A percentile compares a stretch with the other conserved stretches of the same genome.
phyloP scores from a whole-genome alignment of 2,113 vertebrate genomes.

The Melanerpes formicivorus region DNA sequence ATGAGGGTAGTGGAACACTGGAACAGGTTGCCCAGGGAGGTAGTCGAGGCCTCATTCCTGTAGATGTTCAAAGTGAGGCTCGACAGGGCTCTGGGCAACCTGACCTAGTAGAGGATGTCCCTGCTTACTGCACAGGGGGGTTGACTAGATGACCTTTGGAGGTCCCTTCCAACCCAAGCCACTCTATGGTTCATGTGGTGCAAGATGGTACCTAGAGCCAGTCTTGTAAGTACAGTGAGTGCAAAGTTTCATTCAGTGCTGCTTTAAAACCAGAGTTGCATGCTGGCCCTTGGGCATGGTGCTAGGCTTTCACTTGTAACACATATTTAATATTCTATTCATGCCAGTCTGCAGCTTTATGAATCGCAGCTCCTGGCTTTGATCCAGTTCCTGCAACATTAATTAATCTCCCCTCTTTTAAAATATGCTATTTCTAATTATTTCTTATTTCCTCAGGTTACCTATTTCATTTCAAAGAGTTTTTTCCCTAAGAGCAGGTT shows the following conservation, averaged over 20 bases:
- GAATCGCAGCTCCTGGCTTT: neutral
- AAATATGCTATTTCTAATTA: neutral
- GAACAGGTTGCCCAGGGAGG: no score
- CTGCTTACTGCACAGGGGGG: no score
- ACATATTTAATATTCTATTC: neutral
- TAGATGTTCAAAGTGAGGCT: no score
- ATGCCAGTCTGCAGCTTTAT: neutral
- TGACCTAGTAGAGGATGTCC: no score
- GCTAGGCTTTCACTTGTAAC: neutral
- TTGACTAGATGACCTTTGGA: no score
- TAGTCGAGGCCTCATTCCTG: no score
- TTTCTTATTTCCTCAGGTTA: neutral
- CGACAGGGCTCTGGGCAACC: no score
- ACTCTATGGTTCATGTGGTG: no score
- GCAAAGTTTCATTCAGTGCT: rapidly evolving
- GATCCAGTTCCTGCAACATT: neutral
- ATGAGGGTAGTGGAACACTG: no score
- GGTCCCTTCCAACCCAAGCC: no score
- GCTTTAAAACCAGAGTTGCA: neutral
- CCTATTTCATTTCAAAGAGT: neutral
- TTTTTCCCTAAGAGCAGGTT: neutral
- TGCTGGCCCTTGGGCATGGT: neutral
- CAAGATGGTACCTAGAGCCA: neutral
- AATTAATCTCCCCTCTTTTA: neutral
- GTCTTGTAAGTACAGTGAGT: neutral